Base-by-base conservation (phyloP, 2,888 invertebrate genomes). In the Hecatera dysodea region DNA sequence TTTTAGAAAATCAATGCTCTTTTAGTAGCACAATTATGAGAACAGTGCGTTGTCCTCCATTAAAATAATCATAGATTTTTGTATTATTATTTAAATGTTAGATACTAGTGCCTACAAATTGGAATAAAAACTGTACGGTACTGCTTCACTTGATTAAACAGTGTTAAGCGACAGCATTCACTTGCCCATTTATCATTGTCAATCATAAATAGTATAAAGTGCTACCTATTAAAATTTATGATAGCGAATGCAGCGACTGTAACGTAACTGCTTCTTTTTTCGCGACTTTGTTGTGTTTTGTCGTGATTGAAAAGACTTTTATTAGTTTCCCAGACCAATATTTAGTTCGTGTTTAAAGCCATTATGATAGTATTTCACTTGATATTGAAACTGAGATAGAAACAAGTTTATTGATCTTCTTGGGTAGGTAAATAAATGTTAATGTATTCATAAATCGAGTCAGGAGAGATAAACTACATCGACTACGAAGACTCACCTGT, bases 281-380 rank as follows among this genome's bases (percentile, higher is more conserved):
- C n/a, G 44, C 17, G 17, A 50, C 27, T 70, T 72, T 75, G 70
- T 72, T 79, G 65, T 67, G 52, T 48, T 56, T 39, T 65, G 42
- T 63, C 44, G 48, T 79, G 66, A 36, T 4, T 61, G 24, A n/a
- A 36, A 29, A 29, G 39, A n/a, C 29, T 52, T 48, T 60, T 63
- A 44, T 11, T 48, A 39, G 68, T 67, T 85, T 83, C 81, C 68
- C 81, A 83, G 69, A 39, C 60, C 27, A 67, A 72, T 70, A 29
- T 59, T 56, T 36, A 55, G 53, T 56, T 73, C n/a, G n/a, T 66
- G 42, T 50, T 39, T 62, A 29, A 15, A 12, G 11, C 24, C 50
- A 50, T 57, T 70, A 56, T 50, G 60, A 24, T 39, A 48, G 48
- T 71, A 56, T 82, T 79, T 82, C 69, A 74, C 59, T 70, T 73